phyloP scores from a whole-genome alignment of 23 tunicate species.

The Diplosoma virens region DNA sequence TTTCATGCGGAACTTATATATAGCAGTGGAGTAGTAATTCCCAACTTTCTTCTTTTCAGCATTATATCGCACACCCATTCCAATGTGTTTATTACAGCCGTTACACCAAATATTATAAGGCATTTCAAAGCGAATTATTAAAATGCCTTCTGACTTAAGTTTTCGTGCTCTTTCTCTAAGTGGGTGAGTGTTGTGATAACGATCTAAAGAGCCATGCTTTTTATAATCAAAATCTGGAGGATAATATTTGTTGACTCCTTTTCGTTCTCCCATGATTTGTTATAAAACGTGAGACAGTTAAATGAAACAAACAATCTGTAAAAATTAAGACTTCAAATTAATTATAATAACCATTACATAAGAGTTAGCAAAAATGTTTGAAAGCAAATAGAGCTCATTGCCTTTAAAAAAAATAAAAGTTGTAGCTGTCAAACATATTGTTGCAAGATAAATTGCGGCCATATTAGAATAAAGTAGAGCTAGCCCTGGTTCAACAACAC shows the following conservation, averaged over 20 bases:
- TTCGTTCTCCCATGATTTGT: conserved; percentile 59
- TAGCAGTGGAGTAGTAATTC: conserved; percentile 77
- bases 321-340: too few species aligned
- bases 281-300: too few species aligned
- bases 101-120: conserved; percentile 97
- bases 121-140: conserved; percentile 92
- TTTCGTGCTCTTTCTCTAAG: conserved; percentile 77
- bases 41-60: conserved; percentile 96
- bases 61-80: conserved; percentile 94
- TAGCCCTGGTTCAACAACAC: too few species aligned
- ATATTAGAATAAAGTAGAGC: too few species aligned
- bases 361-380: too few species aligned
- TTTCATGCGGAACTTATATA: conserved; percentile 94
- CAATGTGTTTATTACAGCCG: conserved; percentile 88
- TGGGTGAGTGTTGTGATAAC: conserved; percentile 82
- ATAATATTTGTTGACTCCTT: conserved; percentile 87
- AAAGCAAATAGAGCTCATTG: too few species aligned
- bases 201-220: conserved; percentile 77
- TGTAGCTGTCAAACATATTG: too few species aligned
- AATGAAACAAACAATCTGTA: too few species aligned
- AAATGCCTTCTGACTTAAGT: conserved; percentile 43
- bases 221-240: conserved; percentile 94
- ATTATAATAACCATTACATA: too few species aligned
- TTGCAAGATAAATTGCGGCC: too few species aligned
- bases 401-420: too few species aligned